Evolutionary conservation across 2,888 invertebrate species (phyloP).

Genomic region (Baronia brevicornis): DNA sequence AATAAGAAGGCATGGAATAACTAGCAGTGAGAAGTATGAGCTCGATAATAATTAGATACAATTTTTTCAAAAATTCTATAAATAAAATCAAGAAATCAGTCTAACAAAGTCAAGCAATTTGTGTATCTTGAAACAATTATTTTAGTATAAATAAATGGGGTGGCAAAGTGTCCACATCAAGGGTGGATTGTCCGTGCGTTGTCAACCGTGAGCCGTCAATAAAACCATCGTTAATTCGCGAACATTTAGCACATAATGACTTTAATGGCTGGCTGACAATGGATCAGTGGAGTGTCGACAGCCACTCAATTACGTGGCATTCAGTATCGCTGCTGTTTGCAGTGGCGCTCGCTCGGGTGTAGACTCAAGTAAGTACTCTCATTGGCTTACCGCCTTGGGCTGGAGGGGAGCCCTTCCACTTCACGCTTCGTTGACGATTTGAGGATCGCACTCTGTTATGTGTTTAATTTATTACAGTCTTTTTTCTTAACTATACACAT

Average conservation of each 20-base stretch:
- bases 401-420: slow-evolving; percentile 33
- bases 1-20: too few relatives aligned
- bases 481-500: too few relatives aligned
- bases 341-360: slow-evolving; percentile 38
- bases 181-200: slow-evolving; percentile 20
- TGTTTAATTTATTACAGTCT: slow-evolving; percentile 14
- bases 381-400: slow-evolving; percentile 44
- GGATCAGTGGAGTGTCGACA: slow-evolving; percentile 33
- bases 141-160: too few relatives aligned
- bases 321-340: slow-evolving; percentile 58
- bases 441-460: slow-evolving; percentile 23
- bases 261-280: slow-evolving; percentile 60
- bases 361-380: slow-evolving; percentile 46
- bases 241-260: slow-evolving; percentile 63
- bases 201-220: slow-evolving; percentile 53
- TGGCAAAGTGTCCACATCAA: too few relatives aligned
- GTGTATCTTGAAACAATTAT: too few relatives aligned
- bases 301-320: slow-evolving; percentile 58
- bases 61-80: too few relatives aligned
- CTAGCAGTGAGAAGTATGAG: too few relatives aligned
- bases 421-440: slow-evolving; percentile 26
- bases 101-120: too few relatives aligned
- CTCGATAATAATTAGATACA: too few relatives aligned
- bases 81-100: too few relatives aligned
- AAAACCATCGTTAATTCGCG: slow-evolving; percentile 55